Base-by-base conservation (phyloP, 2,797 vertebrate genomes). In the Muscicapa comitata region DNA sequence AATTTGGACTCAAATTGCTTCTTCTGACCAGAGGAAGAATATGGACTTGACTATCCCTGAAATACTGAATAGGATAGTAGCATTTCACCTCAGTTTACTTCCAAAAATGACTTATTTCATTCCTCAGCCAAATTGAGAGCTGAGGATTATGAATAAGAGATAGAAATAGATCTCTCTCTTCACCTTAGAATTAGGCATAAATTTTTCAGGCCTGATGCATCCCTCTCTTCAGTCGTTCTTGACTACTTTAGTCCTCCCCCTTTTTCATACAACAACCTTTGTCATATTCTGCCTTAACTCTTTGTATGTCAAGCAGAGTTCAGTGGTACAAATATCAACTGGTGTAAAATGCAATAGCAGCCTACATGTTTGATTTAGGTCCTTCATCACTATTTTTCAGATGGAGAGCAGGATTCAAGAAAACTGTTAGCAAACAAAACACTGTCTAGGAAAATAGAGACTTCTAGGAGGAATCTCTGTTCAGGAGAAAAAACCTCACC, bases 81-180 rank as follows among this genome's bases (percentile, higher is more conserved):
- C 9, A 72, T 72, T 91, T 94, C 4, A 7, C 29, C 33, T 77
- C 38, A 37, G 13, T 80, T 80, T 94, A 77, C 63, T 90, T 94
- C 15, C 24, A 89, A 53, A 88, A 93, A 55, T 33, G 28, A 71
- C 29, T 6, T 1, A 45, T 67, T 85, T 72, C 17, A 8, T 82
- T 37, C 18, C 54, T 86, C 25, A 66, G 63, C 17, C 67, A 89
- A 76, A 82, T 18, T 62, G 84, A 88, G 84, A 81, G 29, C 51
- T 82, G 51, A 75, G 40, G 31, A 92, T 82, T 86, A 94, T 53
- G 77, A 92, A 91, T 82, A 96, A 92, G 43, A 55, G 33, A 92
- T 70, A 86, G 66, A 78, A 92, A 76, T 59, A 96, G 51, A 73
- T 87, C 11, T 94, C 42, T 77, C 35, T 88, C 54, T 88, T 90